Evolutionary conservation across 2,888 invertebrate species (phyloP).

Genomic region (Julus scanicus): DNA sequence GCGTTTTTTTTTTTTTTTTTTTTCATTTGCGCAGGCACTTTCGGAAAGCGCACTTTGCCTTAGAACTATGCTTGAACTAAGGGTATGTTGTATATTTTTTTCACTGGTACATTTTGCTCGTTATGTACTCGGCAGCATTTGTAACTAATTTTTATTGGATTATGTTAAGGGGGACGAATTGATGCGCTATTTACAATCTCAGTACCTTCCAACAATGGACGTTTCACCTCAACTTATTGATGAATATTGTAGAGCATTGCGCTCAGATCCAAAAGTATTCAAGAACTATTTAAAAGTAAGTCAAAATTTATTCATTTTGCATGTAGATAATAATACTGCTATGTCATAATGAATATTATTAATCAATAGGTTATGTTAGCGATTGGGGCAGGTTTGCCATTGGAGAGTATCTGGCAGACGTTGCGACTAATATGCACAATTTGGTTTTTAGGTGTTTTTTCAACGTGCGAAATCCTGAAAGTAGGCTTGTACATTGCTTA

Average conservation of each 20-base stretch:
- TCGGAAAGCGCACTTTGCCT: slow-evolving; percentile 64
- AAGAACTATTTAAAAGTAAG: slow-evolving; percentile 68
- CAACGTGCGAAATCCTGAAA: slow-evolving; percentile 52
- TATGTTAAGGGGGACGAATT: slow-evolving; percentile 67
- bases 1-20: background rate
- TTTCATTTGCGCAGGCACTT: slow-evolving; percentile 62
- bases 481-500: background rate
- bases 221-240: slow-evolving; percentile 65
- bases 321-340: no score
- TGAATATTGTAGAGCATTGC: slow-evolving; percentile 68
- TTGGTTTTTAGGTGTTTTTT: slow-evolving; percentile 54
- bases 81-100: slow-evolving; percentile 60
- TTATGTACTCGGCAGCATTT: background rate
- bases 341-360: no score
- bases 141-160: background rate
- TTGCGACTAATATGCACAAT: background rate
- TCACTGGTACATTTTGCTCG: background rate
- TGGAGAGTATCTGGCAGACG: background rate
- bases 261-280: slow-evolving; percentile 67
- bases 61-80: slow-evolving; percentile 62
- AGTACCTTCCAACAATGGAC: slow-evolving; percentile 67
- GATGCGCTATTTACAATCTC: slow-evolving; percentile 65
- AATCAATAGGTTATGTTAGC: no score
- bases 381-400: no score
- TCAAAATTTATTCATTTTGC: slow-evolving; percentile 25